A percentile compares a stretch with the other conserved stretches of the same genome.
Conservation (phyloP, 2,888 invertebrate genomes). For the Rugalucina vietnamica region DNA sequence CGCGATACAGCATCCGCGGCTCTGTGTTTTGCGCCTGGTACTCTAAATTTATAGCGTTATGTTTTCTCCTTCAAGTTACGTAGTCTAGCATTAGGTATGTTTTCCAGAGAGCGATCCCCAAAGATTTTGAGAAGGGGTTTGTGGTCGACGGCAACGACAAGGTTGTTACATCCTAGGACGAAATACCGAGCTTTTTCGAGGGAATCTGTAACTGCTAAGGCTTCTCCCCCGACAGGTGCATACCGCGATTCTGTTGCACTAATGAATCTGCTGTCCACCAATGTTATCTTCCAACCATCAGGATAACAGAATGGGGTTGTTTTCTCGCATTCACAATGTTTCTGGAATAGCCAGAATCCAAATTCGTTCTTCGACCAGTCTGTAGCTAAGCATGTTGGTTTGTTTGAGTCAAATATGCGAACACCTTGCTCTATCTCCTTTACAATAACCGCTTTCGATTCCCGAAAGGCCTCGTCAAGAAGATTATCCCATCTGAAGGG, state of each 20-base stretch:
- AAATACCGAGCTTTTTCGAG: conserved; percentile 44
- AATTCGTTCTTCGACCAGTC: conserved; percentile 66
- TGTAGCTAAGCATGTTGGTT: conserved; percentile 69
- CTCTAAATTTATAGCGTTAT: conserved; percentile 31
- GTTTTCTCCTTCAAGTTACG: conserved; percentile 52
- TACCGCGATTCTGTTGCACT: conserved; percentile 12
- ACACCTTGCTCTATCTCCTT: neutral
- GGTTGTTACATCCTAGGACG: conserved; percentile 36
- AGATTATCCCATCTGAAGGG: conserved; percentile 51
- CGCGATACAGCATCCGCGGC: conserved; percentile 58
- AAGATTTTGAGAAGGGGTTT: conserved; percentile 47
- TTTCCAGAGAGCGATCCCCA: conserved; percentile 40
- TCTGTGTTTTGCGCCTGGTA: conserved; percentile 42
- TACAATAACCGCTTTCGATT: conserved; percentile 31
- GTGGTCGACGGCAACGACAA: conserved; percentile 49
- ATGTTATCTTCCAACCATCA: conserved; percentile 51
- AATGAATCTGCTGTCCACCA: conserved; percentile 58
- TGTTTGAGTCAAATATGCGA: neutral
- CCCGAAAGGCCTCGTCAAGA: conserved; percentile 34
- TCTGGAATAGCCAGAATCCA: conserved; percentile 52
- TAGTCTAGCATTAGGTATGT: conserved; percentile 37
- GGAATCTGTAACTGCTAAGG: conserved; percentile 4
- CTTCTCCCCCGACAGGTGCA: conserved; percentile 4
- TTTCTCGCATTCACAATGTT: conserved; percentile 39
- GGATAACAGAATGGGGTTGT: conserved; percentile 43